Conservation (phyloP, 2,113 vertebrate genomes). For the Planiliza haematocheilus region DNA sequence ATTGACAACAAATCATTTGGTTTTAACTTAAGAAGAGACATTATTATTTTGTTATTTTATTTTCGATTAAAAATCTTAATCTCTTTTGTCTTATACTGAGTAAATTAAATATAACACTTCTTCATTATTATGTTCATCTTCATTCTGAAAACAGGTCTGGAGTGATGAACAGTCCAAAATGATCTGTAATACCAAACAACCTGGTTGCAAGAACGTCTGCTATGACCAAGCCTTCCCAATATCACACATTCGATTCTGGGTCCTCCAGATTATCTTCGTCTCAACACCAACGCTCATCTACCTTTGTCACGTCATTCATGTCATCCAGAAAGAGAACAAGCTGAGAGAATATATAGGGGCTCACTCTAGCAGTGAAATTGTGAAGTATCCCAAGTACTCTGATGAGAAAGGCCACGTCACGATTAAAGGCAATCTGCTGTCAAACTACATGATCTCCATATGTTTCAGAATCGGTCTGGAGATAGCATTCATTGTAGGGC, state of each 20-base stretch:
- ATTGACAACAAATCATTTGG: too few relatives aligned
- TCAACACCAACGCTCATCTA: constrained; percentile 94
- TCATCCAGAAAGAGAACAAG: constrained; percentile 92
- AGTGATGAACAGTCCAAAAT: constrained; percentile 93
- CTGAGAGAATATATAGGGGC: constrained; percentile 75
- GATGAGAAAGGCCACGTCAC: constrained; percentile 87
- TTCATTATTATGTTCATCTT: too few relatives aligned
- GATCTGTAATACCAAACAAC: constrained; percentile 95
- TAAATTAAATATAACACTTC: too few relatives aligned
- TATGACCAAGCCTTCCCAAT: constrained; percentile 96
- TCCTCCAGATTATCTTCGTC: constrained; percentile 95
- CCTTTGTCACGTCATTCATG: constrained; percentile 91
- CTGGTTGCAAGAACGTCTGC: constrained; percentile 95
- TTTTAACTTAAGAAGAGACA: too few relatives aligned
- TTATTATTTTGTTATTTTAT: too few relatives aligned
- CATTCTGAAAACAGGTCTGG: constrained; percentile 74
- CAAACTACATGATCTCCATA: constrained; percentile 92
- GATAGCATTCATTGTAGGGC: constrained; percentile 91
- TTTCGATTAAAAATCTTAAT: too few relatives aligned
- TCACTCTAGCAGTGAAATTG: neutral
- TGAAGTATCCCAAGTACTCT: constrained; percentile 80
- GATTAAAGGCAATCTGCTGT: constrained; percentile 90
- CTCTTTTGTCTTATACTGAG: too few relatives aligned
- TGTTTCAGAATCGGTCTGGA: constrained; percentile 92
- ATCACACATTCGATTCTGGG: constrained; percentile 97